These are phyloP conservation scores for Protomyctophum bolini DNA, from an alignment of 2,113 vertebrate species.

Conservation along the genomic window DNA sequence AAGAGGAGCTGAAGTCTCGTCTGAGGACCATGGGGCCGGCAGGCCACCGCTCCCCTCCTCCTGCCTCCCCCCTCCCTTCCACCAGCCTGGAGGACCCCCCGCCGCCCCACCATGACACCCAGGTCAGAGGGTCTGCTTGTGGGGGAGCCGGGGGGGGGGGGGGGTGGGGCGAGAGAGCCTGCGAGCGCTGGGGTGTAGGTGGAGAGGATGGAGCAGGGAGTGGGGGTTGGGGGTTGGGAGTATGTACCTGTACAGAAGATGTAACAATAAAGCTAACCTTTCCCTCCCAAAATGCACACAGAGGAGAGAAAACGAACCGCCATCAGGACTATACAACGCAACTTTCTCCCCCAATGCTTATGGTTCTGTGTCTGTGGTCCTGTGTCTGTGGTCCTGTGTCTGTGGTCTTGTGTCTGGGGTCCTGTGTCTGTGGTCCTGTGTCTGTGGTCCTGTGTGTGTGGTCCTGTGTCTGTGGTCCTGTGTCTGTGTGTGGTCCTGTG, in stretches of 20 bases:
- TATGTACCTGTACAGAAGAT: too few species aligned
- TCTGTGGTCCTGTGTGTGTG: too few species aligned
- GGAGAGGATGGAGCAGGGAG: neutral
- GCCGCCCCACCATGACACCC: neutral
- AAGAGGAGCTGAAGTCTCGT: conserved; percentile 77
- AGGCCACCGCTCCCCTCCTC: conserved; percentile 24
- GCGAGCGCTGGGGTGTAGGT: neutral
- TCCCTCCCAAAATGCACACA: neutral
- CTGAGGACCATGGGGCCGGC: conserved; percentile 72
- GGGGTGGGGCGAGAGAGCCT: neutral
- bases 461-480: too few species aligned
- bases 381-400: too few species aligned
- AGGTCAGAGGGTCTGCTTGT: conserved; percentile 2
- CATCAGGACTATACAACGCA: too few species aligned
- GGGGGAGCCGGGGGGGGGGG: conserved; percentile 14
- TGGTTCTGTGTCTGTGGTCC: too few species aligned
- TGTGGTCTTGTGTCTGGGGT: too few species aligned
- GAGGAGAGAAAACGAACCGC: neutral
- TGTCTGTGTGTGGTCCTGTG: too few species aligned
- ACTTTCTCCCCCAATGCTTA: too few species aligned
- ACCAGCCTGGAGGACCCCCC: conserved; percentile 12
- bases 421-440: too few species aligned
- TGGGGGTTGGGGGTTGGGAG: neutral
- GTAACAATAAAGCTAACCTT: too few species aligned
- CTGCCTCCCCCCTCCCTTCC: neutral